Conservation (phyloP, 2,113 vertebrate species). For the Baryphthengus martii region DNA sequence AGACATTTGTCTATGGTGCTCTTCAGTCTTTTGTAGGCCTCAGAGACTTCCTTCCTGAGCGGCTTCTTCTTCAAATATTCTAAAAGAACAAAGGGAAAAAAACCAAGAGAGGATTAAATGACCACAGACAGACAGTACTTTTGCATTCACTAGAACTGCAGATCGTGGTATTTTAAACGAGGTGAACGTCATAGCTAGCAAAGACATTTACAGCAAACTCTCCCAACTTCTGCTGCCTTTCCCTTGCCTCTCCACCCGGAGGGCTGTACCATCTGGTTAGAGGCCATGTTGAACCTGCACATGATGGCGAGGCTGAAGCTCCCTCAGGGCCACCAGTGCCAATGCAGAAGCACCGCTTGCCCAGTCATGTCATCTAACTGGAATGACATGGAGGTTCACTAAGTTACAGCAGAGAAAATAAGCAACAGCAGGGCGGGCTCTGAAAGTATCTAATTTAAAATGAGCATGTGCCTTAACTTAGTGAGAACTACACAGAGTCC, state of each 20-base stretch:
- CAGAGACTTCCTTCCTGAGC: not conserved
- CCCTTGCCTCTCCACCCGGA: no score
- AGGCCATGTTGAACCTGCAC: not conserved
- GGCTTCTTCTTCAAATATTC: constrained; percentile 57
- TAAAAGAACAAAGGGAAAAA: constrained; percentile 40
- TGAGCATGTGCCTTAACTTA: not conserved
- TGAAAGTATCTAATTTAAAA: not conserved
- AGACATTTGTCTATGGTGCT: constrained; percentile 83
- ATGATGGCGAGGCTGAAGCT: not conserved
- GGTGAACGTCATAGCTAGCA: no score
- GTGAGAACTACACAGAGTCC: not conserved
- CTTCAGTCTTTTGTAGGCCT: constrained; percentile 85
- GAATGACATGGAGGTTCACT: not conserved
- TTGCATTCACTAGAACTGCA: not conserved
- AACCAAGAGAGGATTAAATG: constrained; percentile 15
- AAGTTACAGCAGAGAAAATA: not conserved
- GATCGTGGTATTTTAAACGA: accelerated
- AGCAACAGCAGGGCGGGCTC: not conserved
- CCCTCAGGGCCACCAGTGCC: accelerated
- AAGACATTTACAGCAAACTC: not conserved
- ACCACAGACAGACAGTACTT: not conserved
- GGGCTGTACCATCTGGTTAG: not conserved
- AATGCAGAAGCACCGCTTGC: not conserved
- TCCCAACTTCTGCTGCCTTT: not conserved
- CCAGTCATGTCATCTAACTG: not conserved